phyloP scores from a whole-genome alignment of 2,888 invertebrate species.

The Erebia palarica region DNA sequence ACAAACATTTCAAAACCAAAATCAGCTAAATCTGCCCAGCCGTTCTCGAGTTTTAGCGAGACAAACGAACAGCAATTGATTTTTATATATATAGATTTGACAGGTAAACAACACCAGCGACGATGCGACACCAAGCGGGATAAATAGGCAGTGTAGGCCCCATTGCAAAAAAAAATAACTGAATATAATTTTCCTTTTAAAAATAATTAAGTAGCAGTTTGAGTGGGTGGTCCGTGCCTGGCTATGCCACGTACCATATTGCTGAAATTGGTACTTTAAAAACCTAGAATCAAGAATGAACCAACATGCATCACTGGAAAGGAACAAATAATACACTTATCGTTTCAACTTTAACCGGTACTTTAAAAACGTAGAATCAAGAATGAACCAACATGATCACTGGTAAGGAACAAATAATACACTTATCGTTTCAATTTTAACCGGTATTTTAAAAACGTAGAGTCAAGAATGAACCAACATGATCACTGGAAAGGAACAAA shows the following conservation, averaged over 20 bases:
- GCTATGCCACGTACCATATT: slow-evolving; percentile 45
- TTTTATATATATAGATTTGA: no score
- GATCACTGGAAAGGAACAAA: neutral
- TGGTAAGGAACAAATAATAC: neutral
- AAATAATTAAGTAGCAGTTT: slow-evolving; percentile 40
- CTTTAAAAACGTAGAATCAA: slow-evolving; percentile 12
- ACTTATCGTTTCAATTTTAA: no score
- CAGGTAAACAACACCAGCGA: no score
- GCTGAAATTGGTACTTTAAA: slow-evolving; percentile 49
- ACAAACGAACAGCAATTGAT: no score
- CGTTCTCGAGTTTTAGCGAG: no score
- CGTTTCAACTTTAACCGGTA: slow-evolving; percentile 20
- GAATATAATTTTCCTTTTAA: no score
- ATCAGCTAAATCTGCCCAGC: no score
- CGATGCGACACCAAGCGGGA: no score
- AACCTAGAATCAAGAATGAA: neutral
- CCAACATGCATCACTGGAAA: neutral
- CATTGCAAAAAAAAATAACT: no score
- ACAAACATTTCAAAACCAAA: no score
- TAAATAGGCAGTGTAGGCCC: no score
- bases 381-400: neutral
- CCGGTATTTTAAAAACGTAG: slow-evolving; percentile 30
- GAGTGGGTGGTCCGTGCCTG: slow-evolving; percentile 40
- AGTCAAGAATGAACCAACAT: neutral
- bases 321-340: neutral